Base-by-base conservation (phyloP, 2,888 invertebrate species). In the Maniola hyperantus region DNA sequence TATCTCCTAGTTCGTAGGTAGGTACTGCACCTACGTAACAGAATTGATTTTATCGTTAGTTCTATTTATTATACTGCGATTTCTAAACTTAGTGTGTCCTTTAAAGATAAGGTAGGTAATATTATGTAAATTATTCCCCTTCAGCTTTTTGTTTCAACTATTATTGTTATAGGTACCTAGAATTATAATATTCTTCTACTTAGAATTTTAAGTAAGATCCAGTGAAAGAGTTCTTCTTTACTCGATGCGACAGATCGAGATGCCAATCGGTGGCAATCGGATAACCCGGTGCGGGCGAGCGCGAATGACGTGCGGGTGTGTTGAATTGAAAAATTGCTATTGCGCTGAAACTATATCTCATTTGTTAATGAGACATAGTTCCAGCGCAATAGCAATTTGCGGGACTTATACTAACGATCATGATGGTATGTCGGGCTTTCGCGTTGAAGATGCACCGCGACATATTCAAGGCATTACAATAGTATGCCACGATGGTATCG, bases 401-500 rank as follows among this genome's bases (percentile, higher is more conserved):
- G n/a, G n/a, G n/a, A n/a, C n/a, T n/a, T n/a, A n/a, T 46, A 48
- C 48, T 48, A 48, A 48, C 8, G 15, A 48, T 48, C 48, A n/a
- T 44, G 13, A 44, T 44, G 5, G 15, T 8, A 48, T 48, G 18
- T 18, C 18, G 8, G 48, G 48, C 48, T 48, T 48, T 48, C 15
- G 48, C 48, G 48, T 48, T 48, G 18, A 48, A 18, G 48, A 48
- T 48, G 48, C 48, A 48, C 7, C 48, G 58, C 53, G 67, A 59
- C 62, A 26, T 67, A 65, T 70, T 64, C 62, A 54, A 74, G 71
- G 66, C 66, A 73, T 73, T 73, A 72, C 71, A 70, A 73, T 72
- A 66, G 71, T 71, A 65, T 59, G 67, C 69, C 65, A 69, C 60
- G 74, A 74, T 72, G 67, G 51, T 74, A 73, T 73, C 73, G 72